phyloP scores from a whole-genome alignment of 1,140 invertebrate genomes.

The Macrobrachium rosenbergii region DNA sequence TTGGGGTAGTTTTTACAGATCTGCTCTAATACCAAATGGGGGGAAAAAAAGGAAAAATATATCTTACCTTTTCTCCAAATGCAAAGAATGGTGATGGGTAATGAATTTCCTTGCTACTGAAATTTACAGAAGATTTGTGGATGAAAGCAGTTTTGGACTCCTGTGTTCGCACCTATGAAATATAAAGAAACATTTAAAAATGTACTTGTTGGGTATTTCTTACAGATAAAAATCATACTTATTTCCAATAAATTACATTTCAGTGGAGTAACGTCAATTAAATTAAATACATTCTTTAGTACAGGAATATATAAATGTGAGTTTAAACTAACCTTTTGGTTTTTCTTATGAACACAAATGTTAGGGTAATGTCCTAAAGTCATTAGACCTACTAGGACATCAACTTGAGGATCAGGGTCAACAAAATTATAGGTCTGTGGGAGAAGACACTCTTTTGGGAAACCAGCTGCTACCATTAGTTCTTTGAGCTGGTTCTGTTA shows the following conservation, averaged over 20 bases:
- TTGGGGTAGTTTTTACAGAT: too few relatives aligned
- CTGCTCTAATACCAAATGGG: too few relatives aligned
- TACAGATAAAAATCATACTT: too few relatives aligned
- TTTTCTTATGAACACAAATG: slow-evolving; percentile 95
- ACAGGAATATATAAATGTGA: too few relatives aligned
- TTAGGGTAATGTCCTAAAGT: slow-evolving; percentile 96
- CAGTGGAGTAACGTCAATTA: not conserved
- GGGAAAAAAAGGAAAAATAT: too few relatives aligned
- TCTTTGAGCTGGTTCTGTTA: slow-evolving; percentile 87
- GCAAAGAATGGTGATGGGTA: slow-evolving; percentile 97
- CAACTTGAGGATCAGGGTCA: slow-evolving; percentile 84
- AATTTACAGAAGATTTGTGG: slow-evolving; percentile 98
- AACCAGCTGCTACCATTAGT: slow-evolving; percentile 84
- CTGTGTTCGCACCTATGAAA: slow-evolving; percentile 85
- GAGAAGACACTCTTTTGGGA: slow-evolving; percentile 88
- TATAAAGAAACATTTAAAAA: too few relatives aligned
- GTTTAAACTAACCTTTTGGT: slow-evolving; percentile 79
- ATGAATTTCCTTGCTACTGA: slow-evolving; percentile 83
- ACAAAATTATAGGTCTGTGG: slow-evolving; percentile 74
- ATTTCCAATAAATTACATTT: not conserved
- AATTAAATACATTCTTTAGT: not conserved
- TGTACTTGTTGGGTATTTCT: too few relatives aligned
- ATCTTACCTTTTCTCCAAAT: slow-evolving; percentile 89
- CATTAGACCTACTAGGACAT: slow-evolving; percentile 88
- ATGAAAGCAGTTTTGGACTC: slow-evolving; percentile 95